Base-by-base conservation (phyloP, 2,888 invertebrate genomes). In the Xylophagus ater region DNA sequence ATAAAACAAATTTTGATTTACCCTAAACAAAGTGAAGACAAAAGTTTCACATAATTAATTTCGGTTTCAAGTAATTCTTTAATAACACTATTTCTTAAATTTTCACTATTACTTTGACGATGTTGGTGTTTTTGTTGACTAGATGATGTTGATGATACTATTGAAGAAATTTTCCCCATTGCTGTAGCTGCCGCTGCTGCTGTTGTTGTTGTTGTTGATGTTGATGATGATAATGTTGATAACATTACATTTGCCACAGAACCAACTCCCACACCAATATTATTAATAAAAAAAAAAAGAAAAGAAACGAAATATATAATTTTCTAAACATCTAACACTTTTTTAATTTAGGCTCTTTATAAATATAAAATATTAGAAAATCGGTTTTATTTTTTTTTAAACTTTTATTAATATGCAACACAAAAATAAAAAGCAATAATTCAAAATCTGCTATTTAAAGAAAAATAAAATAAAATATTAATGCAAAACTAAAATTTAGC, bases 31-130 rank as follows among this genome's bases (percentile, higher is more conserved):
- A 65, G 57, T 37, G 63, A 52, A 15, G 57, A 53, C 37, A 88
- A 66, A 48, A 84, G 75, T 56, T 81, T 81, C 9, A 88, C 86
- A 64, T 87, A 89, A 59, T 87, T 87, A 25, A 81, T 66, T 63
- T 89, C 89, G 1, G 87, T 87, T 54, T 79, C 76, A 48, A 88
- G 72, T 48, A 89, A 71, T 60, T 89, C 89, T 33, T 80, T 76
- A 43, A 88, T 78, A 12, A 87, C 81, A 61, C 81, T 83, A 44
- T 76, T 72, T 36, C 76, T 65, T 35, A 74, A 67, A 48, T 73
- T 69, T 50, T 73, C 70, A 48, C 69, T 69, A 49, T 62, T 66
- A 17, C 30, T 39, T 37, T 42, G 37, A 41, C 18, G 25, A 9
- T 24, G 12, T 4, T 17, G 23, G 8, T 36, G 8, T 20, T 34